Evolutionary conservation across 2,888 invertebrate species (phyloP), one percentile per base, ranked within the genome.

Genomic region (Isotomurus palustris): DNA sequence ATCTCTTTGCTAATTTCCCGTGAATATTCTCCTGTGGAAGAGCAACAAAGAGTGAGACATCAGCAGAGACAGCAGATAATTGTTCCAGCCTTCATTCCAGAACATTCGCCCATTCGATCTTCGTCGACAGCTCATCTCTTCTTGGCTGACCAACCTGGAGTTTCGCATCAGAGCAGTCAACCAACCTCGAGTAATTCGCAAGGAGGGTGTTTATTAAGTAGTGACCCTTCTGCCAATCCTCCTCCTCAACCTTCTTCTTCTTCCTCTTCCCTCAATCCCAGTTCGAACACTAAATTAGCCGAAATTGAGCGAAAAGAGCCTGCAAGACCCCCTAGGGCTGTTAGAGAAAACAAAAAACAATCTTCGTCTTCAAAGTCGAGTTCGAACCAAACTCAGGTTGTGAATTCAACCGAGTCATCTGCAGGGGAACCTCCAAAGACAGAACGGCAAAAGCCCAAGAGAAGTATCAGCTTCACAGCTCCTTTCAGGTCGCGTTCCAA

Each of bases 1-100:
- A 61, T 69, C 57, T 61, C 62, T 58, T 56, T 65, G 52, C 52
- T 69, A 60, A 44, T 69, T 51, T 58, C 59, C 58, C 61, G 60
- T 65, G 66, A 66, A 53, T 64, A 66, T 58, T 52, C 58, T 25
- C 57, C 57, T 29, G 40, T 47, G n/a, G 35, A 32, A 27, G 38
- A 50, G 25, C 10, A 29, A 45, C 51, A 52, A 40, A 35, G 56
- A 56, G 32, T 41, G 53, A 50, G 54, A 5, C 38, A 38, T 3
- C 50, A 50, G 27, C 36, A 50, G 14, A 35, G 32, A 17, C 49
- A 49, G 27, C 28, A 24, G 17, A 49, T 49, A 32, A 32, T 28
- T 5, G 35, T 35, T 35, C 38, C 27, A 14, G 35, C 22, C 27
- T 27, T 38, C 36, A 24, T 50, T 38, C 40, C 24, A 36, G 38